Base-by-base conservation (phyloP, 2,113 vertebrate genomes). In the Glaucomys volans region DNA sequence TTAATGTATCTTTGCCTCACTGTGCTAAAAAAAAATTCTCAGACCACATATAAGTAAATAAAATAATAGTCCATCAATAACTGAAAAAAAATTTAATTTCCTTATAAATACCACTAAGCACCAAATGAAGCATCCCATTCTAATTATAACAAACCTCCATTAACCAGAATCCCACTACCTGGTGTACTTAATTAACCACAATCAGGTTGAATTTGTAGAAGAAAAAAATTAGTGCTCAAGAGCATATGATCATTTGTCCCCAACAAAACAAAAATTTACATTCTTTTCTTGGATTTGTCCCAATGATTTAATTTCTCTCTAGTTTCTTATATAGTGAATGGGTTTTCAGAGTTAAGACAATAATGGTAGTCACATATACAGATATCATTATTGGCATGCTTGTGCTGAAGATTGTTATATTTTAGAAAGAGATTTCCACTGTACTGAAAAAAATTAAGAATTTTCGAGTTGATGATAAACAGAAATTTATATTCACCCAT, bases 181-280 rank as follows among this genome's bases (percentile, higher is more conserved):
- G 30, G 77, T 40, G 22, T 5, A 86, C 24, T 44, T 3, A 50
- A 74, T 76, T 89, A 67, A 90, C 28, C 84, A 92, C 79, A 95
- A 87, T 77, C 37, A 28, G 14, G 35, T 44, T 76, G 62, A 84
- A 67, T 30, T 85, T 92, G 75, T 37, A 74, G 47, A 94, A 88
- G 4, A 84, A 86, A 87, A 91, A 93, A 95, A 64, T 64, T 69
- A 89, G 12, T 74, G 54, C 12, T 80, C 35, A 88, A 88, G 22
- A 47, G 22, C 7, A 16, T 35, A 62, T 10, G 22, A 64, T 87
- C 30, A 88, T 42, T 76, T 66, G 18, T 35, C 14, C 66, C n/a
- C 32, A 26, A 62, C 35, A 69, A 69, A 62, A 79, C 32, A 72
- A 22, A 95, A 44, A 96, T 47, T 22, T 32, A 64, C n/a, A 32